Base-by-base conservation (phyloP, 2,888 invertebrate species). In the Tricholauxania praeusta region DNA sequence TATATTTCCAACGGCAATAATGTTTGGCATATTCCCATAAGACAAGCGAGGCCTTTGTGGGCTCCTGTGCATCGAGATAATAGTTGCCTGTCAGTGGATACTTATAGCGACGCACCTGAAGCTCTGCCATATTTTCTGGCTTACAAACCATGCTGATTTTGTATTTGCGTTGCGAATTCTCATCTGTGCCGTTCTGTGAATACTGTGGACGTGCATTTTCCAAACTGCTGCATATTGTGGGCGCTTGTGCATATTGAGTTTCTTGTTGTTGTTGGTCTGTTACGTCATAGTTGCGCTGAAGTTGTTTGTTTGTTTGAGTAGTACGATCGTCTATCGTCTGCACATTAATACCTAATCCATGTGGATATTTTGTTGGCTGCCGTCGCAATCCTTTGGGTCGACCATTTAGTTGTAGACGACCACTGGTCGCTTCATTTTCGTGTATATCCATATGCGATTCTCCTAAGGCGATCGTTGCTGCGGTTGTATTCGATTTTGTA, bases 281-380 rank as follows among this genome's bases (percentile, higher is more conserved):
- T 39, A 39, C 19, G 81, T 76, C 39, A 10, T 71, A 72, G 1
- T 39, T 66, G 12, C 55, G 52, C 19, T 70, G 72, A 48, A 55
- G 65, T 66, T 57, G 71, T 49, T 51, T 12, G 8, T 53, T 12
- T 48, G 57, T 52, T 62, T 78, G 77, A 57, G 80, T 14, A 19
- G 83, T 82, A 12, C 69, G 49, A 39, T 32, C 51, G 28, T 69
- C 60, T 52, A 81, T 67, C 2, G 83, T 82, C 71, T 84, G 83
- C 47, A 84, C 82, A 14, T 69, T 71, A 12, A 84, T 81, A 71
- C 81, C 82, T 60, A 84, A 78, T 12, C 84, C 84, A 68, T 84
- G 84, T 15, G 84, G 84, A 78, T 84, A 84, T 74, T 82, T 84
- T 48, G 84, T 84, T 67, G 84, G 79, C 77, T 84, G 84, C 0